Percentiles rank a stretch among this genome's conserved stretches.
Conservation (phyloP, 2,797 vertebrate species). For the Heliangelus exortis region DNA sequence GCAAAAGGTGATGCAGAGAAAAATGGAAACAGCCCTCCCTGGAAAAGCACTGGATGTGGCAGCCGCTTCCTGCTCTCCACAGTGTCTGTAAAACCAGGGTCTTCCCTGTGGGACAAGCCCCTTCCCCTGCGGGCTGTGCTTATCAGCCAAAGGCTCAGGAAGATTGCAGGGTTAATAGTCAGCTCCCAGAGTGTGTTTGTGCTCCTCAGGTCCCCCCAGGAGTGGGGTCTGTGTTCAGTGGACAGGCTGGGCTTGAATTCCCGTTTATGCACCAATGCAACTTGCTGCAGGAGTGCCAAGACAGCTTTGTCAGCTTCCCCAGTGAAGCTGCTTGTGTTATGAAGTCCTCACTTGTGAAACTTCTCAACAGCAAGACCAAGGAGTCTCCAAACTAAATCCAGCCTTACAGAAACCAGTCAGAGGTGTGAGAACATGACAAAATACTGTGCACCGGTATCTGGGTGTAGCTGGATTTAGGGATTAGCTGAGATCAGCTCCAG, state of each 20-base stretch:
- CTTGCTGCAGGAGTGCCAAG: neutral
- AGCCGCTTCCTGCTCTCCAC: neutral
- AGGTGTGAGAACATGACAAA: neutral
- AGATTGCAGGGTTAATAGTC: neutral
- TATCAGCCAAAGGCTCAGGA: neutral
- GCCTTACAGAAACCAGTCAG: neutral
- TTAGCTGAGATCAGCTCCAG: constrained; percentile 51
- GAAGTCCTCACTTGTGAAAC: neutral
- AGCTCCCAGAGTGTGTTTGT: neutral
- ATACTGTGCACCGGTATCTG: neutral
- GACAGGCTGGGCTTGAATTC: neutral
- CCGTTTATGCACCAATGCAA: neutral
- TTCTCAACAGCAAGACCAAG: neutral
- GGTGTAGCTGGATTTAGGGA: constrained; percentile 41
- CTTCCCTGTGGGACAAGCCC: neutral
- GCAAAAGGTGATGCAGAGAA: neutral
- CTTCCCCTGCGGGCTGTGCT: neutral
- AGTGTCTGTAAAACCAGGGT: neutral
- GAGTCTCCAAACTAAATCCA: neutral
- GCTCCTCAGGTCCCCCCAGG: neutral
- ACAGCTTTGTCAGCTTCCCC: neutral
- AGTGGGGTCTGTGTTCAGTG: neutral
- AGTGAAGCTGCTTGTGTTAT: rapidly evolving
- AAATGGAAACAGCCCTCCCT: rapidly evolving
- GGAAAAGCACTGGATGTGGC: neutral